Evolutionary conservation across 2,888 invertebrate genomes (phyloP), one percentile per base, ranked within the genome.

Genomic region (Helleia helle): DNA sequence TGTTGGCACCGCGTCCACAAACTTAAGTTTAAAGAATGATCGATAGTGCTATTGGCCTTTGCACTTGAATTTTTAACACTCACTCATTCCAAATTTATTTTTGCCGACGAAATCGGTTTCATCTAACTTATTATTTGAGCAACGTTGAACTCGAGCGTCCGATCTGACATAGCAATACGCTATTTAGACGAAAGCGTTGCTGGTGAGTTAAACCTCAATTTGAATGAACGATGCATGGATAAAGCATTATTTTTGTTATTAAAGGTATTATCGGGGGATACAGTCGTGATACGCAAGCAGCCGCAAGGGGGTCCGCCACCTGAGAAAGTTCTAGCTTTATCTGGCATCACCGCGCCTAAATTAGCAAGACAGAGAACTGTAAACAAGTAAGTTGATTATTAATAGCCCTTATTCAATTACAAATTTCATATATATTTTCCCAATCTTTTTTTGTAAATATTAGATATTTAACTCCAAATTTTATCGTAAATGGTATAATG

Each of bases 251-350:
- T 12, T 30, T 22, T 30, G 34, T 54, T 41, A 44, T 54, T 53
- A 28, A 57, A 99, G 98, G 93, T 99, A 49, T 87, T 96, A 48
- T 98, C 99, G 46, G 99, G 99, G 43, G 99, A 99, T 83, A 93
- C 97, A 43, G 89, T 99, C 44, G 91, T 97, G 36, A 93, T 99
- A 56, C 89, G 97, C 63, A 96, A 91, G 48, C 88, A 90, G 50
- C 92, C 93, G 1, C 90, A 90, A 64, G 95, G 96, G 11, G 95
- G 95, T 25, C 97, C 98, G 28, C 93, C 93, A 38, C 94, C 94
- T 47, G 99, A 99, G 80, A 93, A 94, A 77, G 93, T 94, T 52
- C 89, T 99, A 39, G 93, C 92, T 49, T 90, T 99, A 53, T 94
- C 96, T 22, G 94, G 95, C 68, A 91, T 99, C 53, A 90, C 90